Evolutionary conservation across 2,113 vertebrate species (phyloP), one percentile per base, ranked within the genome.

Genomic region (Aplodontia rufa): DNA sequence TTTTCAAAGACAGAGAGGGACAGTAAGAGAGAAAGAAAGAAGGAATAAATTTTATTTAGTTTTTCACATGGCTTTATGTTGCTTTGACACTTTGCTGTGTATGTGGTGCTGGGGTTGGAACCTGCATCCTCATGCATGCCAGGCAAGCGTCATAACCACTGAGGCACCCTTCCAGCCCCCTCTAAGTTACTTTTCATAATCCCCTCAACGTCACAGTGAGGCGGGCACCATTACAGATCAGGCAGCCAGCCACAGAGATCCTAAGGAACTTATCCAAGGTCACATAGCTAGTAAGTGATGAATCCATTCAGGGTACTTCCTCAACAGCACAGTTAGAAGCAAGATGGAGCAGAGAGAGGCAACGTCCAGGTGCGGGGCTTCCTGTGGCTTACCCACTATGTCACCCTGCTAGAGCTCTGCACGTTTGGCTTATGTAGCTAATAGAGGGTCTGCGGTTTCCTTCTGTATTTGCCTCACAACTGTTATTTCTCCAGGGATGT

Each of bases 401-500:
- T 84, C 71, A 3, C 40, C 62, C 24, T 49, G 0, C 32, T 6
- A 32, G 28, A 55, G 51, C 69, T 22, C 14, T 49, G 71, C 47
- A 35, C 37, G 71, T 32, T 35, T 82, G 95, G 51, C 60, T 95
- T 30, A 2, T 0, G 3, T 9, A 47, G 79, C 55, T 55, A 35
- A 9, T 45, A 8, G 20, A 53, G 66, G 47, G 35, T 49, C 49
- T 13, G 71, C 30, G 40, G 55, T 47, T 91, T 78, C 78, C 55
- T 81, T 85, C 90, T 69, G 35, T 37, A 62, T 64, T 94, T 79
- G 83, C 1, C 1, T 9, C 14, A 40, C 42, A 26, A 64, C 91
- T 92, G 58, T 96, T 71, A 91, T 97, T 97, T 97, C 97, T 97
- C 94, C 28, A 28, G 80, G 51, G 93, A 84, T 87, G 58, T 92